Conservation (phyloP, 92 coral and sea anemone genomes). For the Epizoanthus stellaris region DNA sequence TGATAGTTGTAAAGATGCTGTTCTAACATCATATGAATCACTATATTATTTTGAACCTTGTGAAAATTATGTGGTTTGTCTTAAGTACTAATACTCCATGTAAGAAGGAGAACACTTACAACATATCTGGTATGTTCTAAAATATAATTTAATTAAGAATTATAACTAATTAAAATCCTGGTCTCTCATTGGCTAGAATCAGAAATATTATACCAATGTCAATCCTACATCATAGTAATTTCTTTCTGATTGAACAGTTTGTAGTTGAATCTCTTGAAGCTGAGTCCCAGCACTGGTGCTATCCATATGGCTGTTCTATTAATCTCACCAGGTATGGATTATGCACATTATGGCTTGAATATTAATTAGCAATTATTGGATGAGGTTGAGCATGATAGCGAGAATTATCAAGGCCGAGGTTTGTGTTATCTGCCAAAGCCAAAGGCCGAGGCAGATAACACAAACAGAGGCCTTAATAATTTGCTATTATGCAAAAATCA, state of each 20-base stretch:
- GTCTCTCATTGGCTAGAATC: too few species aligned
- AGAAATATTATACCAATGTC: too few species aligned
- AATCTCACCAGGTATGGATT: constrained; percentile 1
- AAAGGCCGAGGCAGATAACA: too few species aligned
- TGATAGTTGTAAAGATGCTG: too few species aligned
- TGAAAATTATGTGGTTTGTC: background rate
- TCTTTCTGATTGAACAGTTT: background rate
- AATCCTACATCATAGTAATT: background rate
- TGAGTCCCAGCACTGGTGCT: constrained; percentile 1
- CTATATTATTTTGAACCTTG: background rate
- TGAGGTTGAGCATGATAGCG: too few species aligned
- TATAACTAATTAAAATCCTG: background rate
- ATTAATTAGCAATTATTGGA: too few species aligned
- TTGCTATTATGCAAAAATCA: too few species aligned
- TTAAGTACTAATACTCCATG: background rate
- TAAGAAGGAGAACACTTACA: background rate
- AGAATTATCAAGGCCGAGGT: too few species aligned
- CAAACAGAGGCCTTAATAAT: too few species aligned
- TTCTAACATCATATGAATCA: background rate
- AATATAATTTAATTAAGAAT: background rate
- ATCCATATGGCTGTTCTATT: constrained; percentile 8
- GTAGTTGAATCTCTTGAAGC: constrained; percentile 7
- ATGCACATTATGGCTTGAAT: background rate
- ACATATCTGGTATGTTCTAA: background rate
- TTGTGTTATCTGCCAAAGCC: too few species aligned